These are phyloP conservation scores for Cinclus cinclus DNA, from an alignment of 2,113 vertebrate genomes.

Conservation along the genomic window DNA sequence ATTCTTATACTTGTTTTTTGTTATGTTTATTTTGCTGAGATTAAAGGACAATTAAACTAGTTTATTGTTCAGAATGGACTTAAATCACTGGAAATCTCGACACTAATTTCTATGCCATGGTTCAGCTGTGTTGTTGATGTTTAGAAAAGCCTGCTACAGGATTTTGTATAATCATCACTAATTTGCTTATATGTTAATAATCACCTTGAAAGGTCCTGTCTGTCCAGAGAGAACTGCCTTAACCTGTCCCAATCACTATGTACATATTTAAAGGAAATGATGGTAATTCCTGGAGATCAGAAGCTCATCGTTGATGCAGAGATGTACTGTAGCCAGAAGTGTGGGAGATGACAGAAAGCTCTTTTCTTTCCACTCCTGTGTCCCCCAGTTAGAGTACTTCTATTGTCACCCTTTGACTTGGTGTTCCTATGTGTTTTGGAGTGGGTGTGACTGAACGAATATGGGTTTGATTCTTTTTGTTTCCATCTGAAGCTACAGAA, in stretches of 20 bases:
- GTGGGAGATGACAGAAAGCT: background rate
- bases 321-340: background rate
- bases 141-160: background rate
- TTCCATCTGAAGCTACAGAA: background rate
- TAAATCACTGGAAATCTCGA: background rate
- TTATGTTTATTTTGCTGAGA: background rate
- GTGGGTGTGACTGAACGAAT: background rate
- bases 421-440: background rate
- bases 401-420: accelerated
- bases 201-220: background rate
- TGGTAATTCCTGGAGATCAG: background rate
- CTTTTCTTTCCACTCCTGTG: background rate
- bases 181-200: background rate
- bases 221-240: background rate
- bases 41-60: background rate
- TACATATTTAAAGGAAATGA: background rate
- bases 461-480: background rate
- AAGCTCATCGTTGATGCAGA: background rate
- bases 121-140: background rate
- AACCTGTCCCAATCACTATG: background rate
- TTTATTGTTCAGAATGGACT: background rate
- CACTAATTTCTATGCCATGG: background rate
- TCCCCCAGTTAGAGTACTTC: background rate
- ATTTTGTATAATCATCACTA: background rate
- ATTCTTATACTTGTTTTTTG: background rate